phyloP scores from a whole-genome alignment of 1,140 invertebrate species.

The Aphaenogaster rudis region DNA sequence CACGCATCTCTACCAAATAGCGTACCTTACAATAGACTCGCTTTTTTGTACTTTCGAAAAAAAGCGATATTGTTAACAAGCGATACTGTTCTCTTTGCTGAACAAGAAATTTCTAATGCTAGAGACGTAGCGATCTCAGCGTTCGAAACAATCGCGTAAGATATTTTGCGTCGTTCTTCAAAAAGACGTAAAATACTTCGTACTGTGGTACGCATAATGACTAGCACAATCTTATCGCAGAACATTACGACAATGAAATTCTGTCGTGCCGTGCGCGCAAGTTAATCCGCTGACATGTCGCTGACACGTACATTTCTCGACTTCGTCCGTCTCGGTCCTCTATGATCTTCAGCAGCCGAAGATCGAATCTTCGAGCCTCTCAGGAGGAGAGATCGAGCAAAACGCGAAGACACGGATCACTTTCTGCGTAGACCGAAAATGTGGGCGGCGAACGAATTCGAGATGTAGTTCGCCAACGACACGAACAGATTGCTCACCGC shows the following conservation, averaged over 20 bases:
- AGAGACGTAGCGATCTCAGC: neutral
- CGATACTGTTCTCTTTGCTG: neutral
- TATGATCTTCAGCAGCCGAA: too few relatives aligned
- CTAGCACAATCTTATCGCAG: conserved; percentile 21
- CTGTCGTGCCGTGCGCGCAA: too few relatives aligned
- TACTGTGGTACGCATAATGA: neutral
- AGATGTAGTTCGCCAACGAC: conserved; percentile 49
- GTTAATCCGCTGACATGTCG: neutral
- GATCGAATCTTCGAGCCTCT: neutral
- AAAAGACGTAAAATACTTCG: conserved; percentile 13
- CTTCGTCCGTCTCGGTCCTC: neutral
- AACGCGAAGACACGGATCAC: neutral
- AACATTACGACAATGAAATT: neutral
- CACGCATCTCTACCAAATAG: neutral
- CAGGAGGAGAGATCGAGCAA: neutral
- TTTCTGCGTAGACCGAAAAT: conserved; percentile 32
- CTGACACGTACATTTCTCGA: neutral
- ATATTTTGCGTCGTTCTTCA: neutral
- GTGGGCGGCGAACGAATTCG: conserved; percentile 44
- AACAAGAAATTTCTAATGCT: neutral
- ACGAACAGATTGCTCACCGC: conserved; percentile 47
- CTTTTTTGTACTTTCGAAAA: neutral
- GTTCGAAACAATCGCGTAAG: neutral
- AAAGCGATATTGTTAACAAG: conserved; percentile 24
- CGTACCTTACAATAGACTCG: neutral